Evolutionary conservation across 2,888 invertebrate genomes (phyloP).

Genomic region (Fragum sueziense): DNA sequence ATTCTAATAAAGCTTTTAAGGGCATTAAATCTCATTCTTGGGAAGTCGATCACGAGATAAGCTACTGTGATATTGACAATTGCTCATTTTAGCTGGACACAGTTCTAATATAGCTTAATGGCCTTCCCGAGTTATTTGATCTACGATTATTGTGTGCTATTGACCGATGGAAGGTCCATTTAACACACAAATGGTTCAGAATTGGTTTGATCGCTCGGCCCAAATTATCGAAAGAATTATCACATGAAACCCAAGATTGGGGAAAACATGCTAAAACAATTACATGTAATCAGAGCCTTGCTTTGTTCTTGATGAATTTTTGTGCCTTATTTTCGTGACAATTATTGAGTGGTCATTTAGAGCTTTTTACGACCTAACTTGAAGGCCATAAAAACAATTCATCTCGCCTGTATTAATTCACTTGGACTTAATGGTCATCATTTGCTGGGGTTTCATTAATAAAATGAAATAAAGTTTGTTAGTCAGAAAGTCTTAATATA

Average conservation of each 20-base stretch:
- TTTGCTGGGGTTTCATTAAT: too few relatives aligned
- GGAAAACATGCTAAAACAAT: conserved; percentile 8
- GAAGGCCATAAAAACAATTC: neutral
- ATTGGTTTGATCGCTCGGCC: conserved; percentile 10
- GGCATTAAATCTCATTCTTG: too few relatives aligned
- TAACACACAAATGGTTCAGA: conserved; percentile 2
- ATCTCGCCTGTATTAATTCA: neutral
- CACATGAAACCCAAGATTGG: neutral
- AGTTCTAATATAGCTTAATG: neutral
- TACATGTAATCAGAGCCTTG: conserved; percentile 11
- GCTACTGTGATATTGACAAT: too few relatives aligned
- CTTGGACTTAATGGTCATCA: too few relatives aligned
- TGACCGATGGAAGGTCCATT: conserved; percentile 14
- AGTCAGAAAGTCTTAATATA: too few relatives aligned
- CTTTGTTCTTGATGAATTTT: conserved; percentile 8
- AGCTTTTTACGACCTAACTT: neutral
- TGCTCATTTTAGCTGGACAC: neutral
- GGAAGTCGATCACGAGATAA: too few relatives aligned
- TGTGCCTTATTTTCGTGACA: neutral
- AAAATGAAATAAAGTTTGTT: too few relatives aligned
- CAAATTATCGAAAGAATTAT: conserved; percentile 5
- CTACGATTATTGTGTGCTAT: conserved; percentile 13
- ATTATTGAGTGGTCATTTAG: neutral
- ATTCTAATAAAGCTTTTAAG: too few relatives aligned
- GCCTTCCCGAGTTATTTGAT: conserved; percentile 12